Evolutionary conservation across 1,140 invertebrate genomes (phyloP), one percentile per base, ranked within the genome.

Genomic region (Andrena cerasifolii): DNA sequence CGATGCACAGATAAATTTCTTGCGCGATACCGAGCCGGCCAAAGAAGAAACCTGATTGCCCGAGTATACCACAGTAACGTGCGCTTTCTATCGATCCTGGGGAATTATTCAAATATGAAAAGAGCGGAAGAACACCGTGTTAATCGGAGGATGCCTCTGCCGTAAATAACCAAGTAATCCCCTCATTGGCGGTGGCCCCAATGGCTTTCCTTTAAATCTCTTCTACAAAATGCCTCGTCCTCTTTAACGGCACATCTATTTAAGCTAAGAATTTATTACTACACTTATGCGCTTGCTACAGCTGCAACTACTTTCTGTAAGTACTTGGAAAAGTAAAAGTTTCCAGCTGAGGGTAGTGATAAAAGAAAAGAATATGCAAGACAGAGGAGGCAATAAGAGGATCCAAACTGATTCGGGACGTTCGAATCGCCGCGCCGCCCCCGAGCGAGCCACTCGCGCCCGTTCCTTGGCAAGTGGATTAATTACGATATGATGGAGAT

Each of bases 401-500:
- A 43, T 40, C 59, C 16, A 4, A 21, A 2, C 12, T n/a, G 33
- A 62, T 62, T 36, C 58, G 58, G n/a, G 31, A 21, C 58, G 12
- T 61, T 21, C n/a, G 18, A 10, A 7, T 7, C 36, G 21, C 14
- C n/a, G n/a, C n/a, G n/a, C n/a, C n/a, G n/a, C n/a, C n/a, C n/a
- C 40, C 21, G 31, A 61, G 31, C 31, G n/a, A 33, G 31, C 58
- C 58, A 21, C 56, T 79, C 77, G 45, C 36, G 54, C 51, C 26
- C 72, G 45, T 58, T 70, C 49, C 24, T n/a, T 10, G 28, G 36
- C 78, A 67, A 79, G 63, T 58, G 78, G 74, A 79, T 79, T 79
- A 79, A 79, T 79, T 79, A 79, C 77, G 77, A 59, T 63, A 26
- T 53, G 72, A 45, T 36, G 61, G 63, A 36, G 63, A 70, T 75